Evolutionary conservation across 2,888 invertebrate genomes (phyloP), one percentile per base, ranked within the genome.

Genomic region (Julus scanicus): DNA sequence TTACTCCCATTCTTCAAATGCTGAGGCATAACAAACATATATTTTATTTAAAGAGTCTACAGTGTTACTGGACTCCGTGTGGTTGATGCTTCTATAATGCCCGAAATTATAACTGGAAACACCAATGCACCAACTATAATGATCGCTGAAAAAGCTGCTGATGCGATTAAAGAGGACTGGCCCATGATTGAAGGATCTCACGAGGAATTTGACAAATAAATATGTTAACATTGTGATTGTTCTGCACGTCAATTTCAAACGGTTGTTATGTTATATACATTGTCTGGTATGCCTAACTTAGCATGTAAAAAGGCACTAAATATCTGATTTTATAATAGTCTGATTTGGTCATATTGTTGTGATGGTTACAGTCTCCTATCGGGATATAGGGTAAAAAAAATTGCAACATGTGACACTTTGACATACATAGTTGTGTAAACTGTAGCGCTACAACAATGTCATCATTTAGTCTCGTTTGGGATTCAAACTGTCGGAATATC

Each of bases 81-180:
- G 2, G 93, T 93, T 2, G 94, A 94, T 91, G 93, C 93, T 6
- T 93, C 93, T 71, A 92, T 93, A 37, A 93, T 94, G 93, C 94
- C 94, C 0, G 92, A 92, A 86, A 91, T 93, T 63, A 92, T 93
- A 86, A 93, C 92, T 89, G 94, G 93, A 40, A 71, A 87, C 49
- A 63, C 83, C 71, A 87, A 87, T 84, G 87, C 87, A 11, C 87
- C 87, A 40, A 80, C 83, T 40, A 84, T 87, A 11, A 87, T 87
- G 87, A 87, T 87, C 15, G 87, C 87, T 5, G 87, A 87, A 84
- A 86, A 63, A 40, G 20, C 20, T 53, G 53, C 86, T 9, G 86
- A 86, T 57, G 40, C 13, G 57, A 86, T 86, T 20, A 86, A 86
- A 86, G 39, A 15, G 9, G 37, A 13, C 3, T 80, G 37, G 37